Evolutionary conservation across 2,113 vertebrate genomes (phyloP).

Genomic region (Philantomba maxwellii): DNA sequence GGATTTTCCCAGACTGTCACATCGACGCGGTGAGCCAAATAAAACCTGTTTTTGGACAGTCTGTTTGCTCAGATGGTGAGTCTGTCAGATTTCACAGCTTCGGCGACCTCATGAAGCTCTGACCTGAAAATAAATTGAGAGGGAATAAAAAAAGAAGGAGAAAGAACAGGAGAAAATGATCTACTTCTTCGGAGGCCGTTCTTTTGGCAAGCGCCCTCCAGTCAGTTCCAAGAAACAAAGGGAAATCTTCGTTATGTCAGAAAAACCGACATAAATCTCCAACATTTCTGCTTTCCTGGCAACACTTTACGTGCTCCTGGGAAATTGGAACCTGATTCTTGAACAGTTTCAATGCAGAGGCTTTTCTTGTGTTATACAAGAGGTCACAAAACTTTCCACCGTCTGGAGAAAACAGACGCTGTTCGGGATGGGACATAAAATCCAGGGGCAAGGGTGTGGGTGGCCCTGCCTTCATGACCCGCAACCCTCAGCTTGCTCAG

Average conservation of each 20-base stretch:
- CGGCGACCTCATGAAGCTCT: conserved; percentile 38
- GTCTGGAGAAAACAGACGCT: not conserved
- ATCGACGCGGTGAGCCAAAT: not conserved
- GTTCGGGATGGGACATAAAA: not conserved
- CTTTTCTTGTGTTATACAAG: not conserved
- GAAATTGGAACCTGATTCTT: not conserved
- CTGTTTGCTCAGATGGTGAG: conserved; percentile 26
- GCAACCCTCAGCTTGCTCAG: not conserved
- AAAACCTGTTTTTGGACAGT: conserved; percentile 20
- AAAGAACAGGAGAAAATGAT: not conserved
- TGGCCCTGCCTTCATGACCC: rapidly evolving
- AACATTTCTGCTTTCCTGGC: not conserved
- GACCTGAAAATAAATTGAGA: conserved; percentile 44
- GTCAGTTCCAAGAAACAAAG: conserved; percentile 28
- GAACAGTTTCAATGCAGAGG: not conserved
- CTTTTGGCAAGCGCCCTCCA: not conserved
- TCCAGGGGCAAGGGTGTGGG: rapidly evolving
- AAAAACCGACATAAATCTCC: conserved; percentile 23
- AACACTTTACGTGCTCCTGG: not conserved
- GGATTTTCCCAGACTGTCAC: conserved; percentile 24
- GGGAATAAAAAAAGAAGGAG: not conserved
- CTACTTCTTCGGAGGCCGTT: not conserved
- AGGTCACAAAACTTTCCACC: not conserved
- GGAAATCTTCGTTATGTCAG: not conserved
- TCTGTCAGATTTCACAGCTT: conserved; percentile 50